Evolutionary conservation across 2,113 vertebrate genomes (phyloP).

Genomic region (Cinclus mexicanus): DNA sequence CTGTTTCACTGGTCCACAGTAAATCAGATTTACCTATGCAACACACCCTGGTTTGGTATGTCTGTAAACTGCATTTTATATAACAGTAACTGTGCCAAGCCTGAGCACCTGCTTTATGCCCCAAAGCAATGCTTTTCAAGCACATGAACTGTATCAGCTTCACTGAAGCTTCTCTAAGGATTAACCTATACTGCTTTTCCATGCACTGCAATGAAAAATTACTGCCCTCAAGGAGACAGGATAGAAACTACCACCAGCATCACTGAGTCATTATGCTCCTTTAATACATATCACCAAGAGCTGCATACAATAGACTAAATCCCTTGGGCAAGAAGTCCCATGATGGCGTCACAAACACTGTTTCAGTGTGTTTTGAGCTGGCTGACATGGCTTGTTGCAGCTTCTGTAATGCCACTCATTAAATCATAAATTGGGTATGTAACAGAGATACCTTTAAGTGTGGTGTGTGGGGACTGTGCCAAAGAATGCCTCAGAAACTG

Average conservation of each 20-base stretch:
- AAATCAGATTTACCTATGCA: background rate
- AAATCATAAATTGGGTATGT: background rate
- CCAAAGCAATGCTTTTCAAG: background rate
- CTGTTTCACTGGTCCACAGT: background rate
- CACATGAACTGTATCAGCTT: background rate
- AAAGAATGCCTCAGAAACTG: background rate
- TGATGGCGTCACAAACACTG: background rate
- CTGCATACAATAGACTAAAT: background rate
- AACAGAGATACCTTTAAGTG: background rate
- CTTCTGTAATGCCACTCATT: background rate
- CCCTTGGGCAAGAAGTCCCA: background rate
- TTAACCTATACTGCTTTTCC: background rate
- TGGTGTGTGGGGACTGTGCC: background rate
- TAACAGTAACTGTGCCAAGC: background rate
- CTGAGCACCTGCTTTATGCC: slow-evolving; percentile 14
- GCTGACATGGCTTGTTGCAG: background rate
- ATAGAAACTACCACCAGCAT: background rate
- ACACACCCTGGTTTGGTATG: background rate
- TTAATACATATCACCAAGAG: background rate
- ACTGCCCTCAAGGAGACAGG: background rate
- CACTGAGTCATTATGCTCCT: background rate
- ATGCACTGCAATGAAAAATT: background rate
- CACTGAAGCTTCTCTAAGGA: background rate
- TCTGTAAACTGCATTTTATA: background rate
- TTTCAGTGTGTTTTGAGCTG: background rate